These are phyloP conservation scores for Chunga burmeisteri DNA, from an alignment of 2,113 vertebrate species.

Conservation along the genomic window DNA sequence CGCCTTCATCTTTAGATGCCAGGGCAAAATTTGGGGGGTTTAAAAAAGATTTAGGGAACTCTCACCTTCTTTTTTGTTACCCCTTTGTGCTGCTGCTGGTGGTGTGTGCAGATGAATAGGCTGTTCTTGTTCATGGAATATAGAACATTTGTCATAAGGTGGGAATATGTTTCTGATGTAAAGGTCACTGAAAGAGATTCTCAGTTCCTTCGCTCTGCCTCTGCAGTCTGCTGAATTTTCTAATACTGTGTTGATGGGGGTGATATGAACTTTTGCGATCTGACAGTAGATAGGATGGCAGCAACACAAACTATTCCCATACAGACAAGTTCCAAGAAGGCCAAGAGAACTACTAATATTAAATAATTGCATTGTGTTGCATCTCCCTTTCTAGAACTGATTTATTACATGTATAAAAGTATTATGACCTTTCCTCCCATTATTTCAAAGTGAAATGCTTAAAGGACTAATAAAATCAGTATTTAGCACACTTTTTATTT, in stretches of 20 bases:
- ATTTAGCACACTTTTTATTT: constrained; percentile 56
- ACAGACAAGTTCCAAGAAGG: not conserved
- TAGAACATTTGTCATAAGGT: not conserved
- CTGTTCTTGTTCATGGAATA: not conserved
- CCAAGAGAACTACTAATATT: constrained; percentile 5
- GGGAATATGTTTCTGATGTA: not conserved
- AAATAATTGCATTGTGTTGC: not conserved
- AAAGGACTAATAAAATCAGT: constrained; percentile 55
- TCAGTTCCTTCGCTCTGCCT: not conserved
- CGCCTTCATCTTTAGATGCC: not conserved
- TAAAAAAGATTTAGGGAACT: not conserved
- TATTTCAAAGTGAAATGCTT: constrained; percentile 51
- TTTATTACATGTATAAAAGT: constrained; percentile 42
- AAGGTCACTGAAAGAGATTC: not conserved
- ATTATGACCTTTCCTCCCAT: constrained; percentile 34
- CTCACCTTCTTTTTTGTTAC: not conserved
- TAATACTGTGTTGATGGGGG: not conserved
- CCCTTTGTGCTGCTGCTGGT: not conserved
- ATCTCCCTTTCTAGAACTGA: constrained; percentile 1
- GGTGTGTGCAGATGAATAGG: not conserved
- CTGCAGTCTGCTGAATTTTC: not conserved
- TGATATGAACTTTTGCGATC: not conserved
- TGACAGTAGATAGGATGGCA: not conserved
- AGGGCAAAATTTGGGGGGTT: not conserved
- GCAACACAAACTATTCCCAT: not conserved